These are phyloP conservation scores for Tragelaphus scriptus DNA, from an alignment of 2,113 vertebrate genomes.

Conservation along the genomic window DNA sequence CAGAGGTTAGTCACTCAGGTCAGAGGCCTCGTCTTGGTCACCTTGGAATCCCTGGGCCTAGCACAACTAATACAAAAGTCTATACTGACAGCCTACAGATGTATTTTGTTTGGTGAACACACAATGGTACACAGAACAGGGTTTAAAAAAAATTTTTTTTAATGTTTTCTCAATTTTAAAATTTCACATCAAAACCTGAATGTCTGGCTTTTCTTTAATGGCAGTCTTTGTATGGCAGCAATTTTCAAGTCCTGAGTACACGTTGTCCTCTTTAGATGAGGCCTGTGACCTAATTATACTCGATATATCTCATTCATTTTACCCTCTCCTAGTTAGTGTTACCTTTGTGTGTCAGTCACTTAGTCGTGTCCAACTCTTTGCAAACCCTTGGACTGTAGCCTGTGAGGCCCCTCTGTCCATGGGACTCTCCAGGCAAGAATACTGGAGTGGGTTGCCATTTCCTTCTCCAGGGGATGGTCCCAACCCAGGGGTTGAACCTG, in stretches of 20 bases:
- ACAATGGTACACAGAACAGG: no score
- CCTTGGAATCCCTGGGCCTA: neutral
- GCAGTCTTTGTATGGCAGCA: neutral
- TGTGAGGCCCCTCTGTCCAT: neutral
- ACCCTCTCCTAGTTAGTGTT: neutral
- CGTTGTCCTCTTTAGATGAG: neutral
- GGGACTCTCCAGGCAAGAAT: neutral
- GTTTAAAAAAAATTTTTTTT: neutral
- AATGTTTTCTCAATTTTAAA: neutral
- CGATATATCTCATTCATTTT: neutral
- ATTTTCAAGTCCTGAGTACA: neutral
- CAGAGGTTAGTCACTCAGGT: neutral
- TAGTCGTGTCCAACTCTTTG: neutral
- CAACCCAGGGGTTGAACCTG: neutral
- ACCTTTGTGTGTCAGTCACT: neutral
- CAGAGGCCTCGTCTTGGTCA: neutral
- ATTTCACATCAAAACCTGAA: neutral
- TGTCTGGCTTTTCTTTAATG: neutral
- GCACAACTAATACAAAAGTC: neutral
- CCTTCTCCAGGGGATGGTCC: neutral
- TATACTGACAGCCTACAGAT: neutral
- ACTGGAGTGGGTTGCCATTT: neutral
- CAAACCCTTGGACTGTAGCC: neutral
- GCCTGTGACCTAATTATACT: neutral
- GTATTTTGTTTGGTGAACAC: neutral